Evolutionary conservation across 2,888 invertebrate genomes (phyloP), one percentile per base, ranked within the genome.

Genomic region (Chouioia cunea): DNA sequence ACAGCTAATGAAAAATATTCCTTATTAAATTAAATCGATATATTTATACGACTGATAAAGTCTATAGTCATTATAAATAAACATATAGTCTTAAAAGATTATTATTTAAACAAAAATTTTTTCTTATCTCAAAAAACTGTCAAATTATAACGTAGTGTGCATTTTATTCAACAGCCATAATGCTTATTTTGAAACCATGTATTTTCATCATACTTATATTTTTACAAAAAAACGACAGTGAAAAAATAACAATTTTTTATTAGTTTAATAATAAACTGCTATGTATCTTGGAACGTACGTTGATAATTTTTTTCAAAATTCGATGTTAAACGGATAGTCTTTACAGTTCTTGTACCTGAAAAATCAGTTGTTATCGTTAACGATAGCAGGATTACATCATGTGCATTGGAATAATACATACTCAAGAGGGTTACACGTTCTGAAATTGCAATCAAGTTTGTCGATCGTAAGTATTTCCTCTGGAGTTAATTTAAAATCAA

Each of bases 401-500:
- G 10, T 16, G 46, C 14, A 53, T 48, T 23, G 12, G 53, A 54
- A 18, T 58, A 15, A 68, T 23, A 74, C 76, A 65, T 77, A 81
- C 81, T 76, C 74, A 14, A 16, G 12, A 52, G 75, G 68, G 18
- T 73, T 10, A 23, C 78, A 79, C 52, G 79, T 70, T 54, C 82
- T 75, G 4, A 76, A 76, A 36, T 81, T 80, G 50, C 79, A 77
- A 70, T 87, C 82, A 47, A 87, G 82, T 4, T 77, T 74, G 36
- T 83, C 78, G 15, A 88, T 78, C 2, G 71, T 56, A 10, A 78
- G 73, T 76, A 88, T 79, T 73, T 91, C 91, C 0, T 89, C 88
- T 0, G 81, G 76, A 0, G 86, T 80, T 64, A 92, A 83, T 59
- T 88, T 83, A 81, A 92, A 92, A 79, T 91, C 89, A 76, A 88